Conservation (phyloP, 1,140 invertebrate genomes). For the Zaprionus gabonicus region DNA sequence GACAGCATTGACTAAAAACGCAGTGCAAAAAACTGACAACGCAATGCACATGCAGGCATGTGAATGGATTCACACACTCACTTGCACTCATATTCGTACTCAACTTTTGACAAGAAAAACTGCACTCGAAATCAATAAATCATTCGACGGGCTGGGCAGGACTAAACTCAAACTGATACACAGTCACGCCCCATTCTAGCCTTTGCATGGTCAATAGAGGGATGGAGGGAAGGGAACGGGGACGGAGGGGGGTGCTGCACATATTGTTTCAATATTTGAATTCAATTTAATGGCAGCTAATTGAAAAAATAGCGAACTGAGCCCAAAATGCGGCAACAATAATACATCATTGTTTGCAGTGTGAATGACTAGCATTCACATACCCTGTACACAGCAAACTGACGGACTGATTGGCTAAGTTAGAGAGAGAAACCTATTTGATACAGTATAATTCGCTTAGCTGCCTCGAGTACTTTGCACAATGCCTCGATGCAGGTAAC, state of each 20-base stretch:
- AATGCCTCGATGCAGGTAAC: no score
- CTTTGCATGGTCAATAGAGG: background rate
- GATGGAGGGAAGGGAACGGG: background rate
- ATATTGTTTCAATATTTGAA: conserved; percentile 83
- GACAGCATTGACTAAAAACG: conserved; percentile 37
- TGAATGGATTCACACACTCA: conserved; percentile 10
- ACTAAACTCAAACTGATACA: conserved; percentile 61
- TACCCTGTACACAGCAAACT: conserved; percentile 18
- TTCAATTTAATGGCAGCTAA: conserved; percentile 82
- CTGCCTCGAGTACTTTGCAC: no score
- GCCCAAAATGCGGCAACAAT: conserved; percentile 68
- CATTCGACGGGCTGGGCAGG: conserved; percentile 46
- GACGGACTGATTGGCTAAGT: background rate
- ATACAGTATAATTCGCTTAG: no score
- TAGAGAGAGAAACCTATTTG: background rate
- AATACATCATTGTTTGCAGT: conserved; percentile 60
- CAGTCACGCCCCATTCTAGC: background rate
- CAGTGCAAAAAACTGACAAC: conserved; percentile 19
- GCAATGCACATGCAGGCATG: background rate
- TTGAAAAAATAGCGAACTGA: conserved; percentile 70
- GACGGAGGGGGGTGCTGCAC: conserved; percentile 17
- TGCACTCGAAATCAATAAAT: conserved; percentile 78
- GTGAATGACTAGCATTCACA: conserved; percentile 33
- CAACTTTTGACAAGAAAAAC: conserved; percentile 72
- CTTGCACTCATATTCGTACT: conserved; percentile 37